phyloP scores from a whole-genome alignment of 2,797 vertebrate genomes.

The Paguma larvata region DNA sequence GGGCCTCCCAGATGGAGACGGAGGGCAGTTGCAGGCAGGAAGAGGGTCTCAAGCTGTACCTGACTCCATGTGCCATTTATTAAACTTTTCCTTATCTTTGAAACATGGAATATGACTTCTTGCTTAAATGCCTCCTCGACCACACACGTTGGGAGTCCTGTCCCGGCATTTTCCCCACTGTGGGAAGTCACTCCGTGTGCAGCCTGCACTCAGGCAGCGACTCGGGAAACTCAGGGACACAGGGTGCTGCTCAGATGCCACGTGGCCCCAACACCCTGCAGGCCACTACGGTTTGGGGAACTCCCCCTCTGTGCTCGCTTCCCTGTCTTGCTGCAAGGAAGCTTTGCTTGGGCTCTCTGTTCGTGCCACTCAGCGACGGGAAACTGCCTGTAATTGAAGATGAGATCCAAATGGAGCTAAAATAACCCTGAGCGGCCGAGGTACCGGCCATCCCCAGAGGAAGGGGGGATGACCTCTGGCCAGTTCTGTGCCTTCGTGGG shows the following conservation, averaged over 20 bases:
- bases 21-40: background rate
- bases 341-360: no score
- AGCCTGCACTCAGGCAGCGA: background rate
- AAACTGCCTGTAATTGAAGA: no score
- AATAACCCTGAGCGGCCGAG: no score
- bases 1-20: background rate
- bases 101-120: background rate
- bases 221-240: background rate
- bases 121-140: background rate
- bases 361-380: no score
- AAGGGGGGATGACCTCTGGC: no score
- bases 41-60: fast-evolving
- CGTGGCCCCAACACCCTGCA: no score
- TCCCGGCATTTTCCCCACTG: background rate
- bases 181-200: background rate
- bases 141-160: background rate
- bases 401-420: no score
- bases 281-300: no score
- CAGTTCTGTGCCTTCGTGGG: no score
- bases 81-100: background rate
- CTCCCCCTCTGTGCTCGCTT: no score
- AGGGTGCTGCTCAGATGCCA: background rate
- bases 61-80: background rate
- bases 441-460: no score
- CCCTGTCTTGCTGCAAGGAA: no score